Conservation (phyloP, 2,113 vertebrate genomes). For the Coreoperca whiteheadi region DNA sequence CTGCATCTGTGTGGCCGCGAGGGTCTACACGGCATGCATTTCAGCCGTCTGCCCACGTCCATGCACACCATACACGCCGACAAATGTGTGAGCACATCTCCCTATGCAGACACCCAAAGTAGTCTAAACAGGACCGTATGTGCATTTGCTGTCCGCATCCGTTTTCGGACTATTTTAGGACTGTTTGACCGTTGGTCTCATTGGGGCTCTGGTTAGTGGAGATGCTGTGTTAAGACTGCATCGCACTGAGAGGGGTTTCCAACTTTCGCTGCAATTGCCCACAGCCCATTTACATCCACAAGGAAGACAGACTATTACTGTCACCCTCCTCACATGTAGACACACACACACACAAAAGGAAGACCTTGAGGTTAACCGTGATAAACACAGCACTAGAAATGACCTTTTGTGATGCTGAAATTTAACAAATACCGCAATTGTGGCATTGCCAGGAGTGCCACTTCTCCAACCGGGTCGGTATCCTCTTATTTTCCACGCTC, state of each 20-base stretch:
- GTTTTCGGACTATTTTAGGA: not conserved
- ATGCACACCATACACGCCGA: no score
- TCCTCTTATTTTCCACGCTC: conserved; percentile 1
- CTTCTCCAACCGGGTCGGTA: conserved; percentile 1
- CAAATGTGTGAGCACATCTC: not conserved
- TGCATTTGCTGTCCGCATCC: no score
- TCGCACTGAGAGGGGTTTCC: not conserved
- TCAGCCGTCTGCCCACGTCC: no score
- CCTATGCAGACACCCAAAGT: not conserved
- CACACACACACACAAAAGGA: not conserved
- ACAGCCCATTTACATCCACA: not conserved
- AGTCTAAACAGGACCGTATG: not conserved
- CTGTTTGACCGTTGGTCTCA: not conserved
- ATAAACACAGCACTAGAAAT: not conserved
- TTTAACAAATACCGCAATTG: not conserved
- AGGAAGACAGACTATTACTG: not conserved
- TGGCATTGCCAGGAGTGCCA: not conserved
- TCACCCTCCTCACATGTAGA: not conserved
- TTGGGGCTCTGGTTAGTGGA: not conserved
- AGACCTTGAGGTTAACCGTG: not conserved
- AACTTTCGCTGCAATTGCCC: not conserved
- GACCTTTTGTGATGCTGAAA: conserved; percentile 13
- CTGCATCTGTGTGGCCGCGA: not conserved
- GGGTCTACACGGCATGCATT: no score
- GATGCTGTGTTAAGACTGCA: not conserved